Base-by-base conservation (phyloP, 2,797 vertebrate genomes). In the Miichthys miiuy region DNA sequence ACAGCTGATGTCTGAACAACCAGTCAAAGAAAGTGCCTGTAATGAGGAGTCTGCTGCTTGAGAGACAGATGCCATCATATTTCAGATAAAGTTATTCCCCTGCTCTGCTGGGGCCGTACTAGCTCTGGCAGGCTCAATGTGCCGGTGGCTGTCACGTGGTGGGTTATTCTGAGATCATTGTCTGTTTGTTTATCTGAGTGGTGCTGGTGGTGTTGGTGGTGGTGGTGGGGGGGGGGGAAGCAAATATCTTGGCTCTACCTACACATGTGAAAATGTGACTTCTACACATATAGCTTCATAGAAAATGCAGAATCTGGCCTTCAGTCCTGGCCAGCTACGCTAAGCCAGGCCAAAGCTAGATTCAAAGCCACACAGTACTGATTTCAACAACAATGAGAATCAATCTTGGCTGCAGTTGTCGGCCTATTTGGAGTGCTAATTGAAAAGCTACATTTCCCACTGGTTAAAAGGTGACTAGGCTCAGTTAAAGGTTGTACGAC, bases 1-100 rank as follows among this genome's bases (percentile, higher is more conserved):
- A 94, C 94, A 95, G 91, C 90, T 93, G 91, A 93, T 84, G 91
- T 91, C 92, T 91, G 87, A 92, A 91, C 85, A 93, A 92, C 83
- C 92, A 92, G 93, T 95, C 91, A 94, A 83, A 94, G 90, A 92
- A 92, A 93, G 68, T 91, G 84, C 81, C 89, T 90, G 81, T 94
- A 95, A 95, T 94, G 92, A 95, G 92, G 82, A 93, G 87, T 82
- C 87, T 91, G 87, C 87, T 82, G 91, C 85, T 90, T 91, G 93
- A 95, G 90, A 92, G 94, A 94, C 92, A 93, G 91, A 92, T 93
- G 93, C 83, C 93, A 94, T 93, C 89, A 87, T 84, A 91, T 93
- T 88, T 91, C 88, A 91, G 90, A 94, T 93, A 86, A 92, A 94
- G 89, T 92, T 93, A 88, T 94, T 91, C 87, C 79, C 74, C 80